Evolutionary conservation across 2,888 invertebrate species (phyloP).

Genomic region (Orthonychiurus folsomi): DNA sequence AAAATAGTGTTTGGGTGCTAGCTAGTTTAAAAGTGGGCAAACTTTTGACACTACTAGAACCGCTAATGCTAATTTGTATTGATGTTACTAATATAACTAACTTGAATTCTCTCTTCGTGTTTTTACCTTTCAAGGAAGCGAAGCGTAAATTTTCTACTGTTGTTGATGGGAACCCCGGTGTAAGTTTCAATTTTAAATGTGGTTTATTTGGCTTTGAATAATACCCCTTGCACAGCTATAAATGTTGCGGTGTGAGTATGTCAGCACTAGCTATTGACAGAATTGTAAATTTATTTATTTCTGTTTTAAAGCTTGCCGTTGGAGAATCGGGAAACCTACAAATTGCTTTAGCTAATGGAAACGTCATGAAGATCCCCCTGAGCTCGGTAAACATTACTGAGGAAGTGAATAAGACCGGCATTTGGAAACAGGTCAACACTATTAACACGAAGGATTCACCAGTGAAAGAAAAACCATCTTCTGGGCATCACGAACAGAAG

Average conservation of each 20-base stretch:
- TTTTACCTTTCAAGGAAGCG: neutral
- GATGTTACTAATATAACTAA: too few relatives aligned
- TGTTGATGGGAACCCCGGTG: neutral
- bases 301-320: conserved; percentile 21
- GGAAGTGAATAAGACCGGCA: conserved; percentile 83
- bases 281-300: neutral
- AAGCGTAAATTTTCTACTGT: neutral
- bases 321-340: conserved; percentile 58
- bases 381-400: conserved; percentile 82
- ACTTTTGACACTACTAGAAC: too few relatives aligned
- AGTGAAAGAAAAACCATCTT: conserved; percentile 44
- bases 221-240: neutral
- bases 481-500: neutral
- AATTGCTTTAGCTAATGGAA: conserved; percentile 77
- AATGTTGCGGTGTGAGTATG: neutral
- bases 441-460: conserved; percentile 40
- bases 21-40: too few relatives aligned
- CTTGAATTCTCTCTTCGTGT: too few relatives aligned
- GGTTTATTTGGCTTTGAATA: neutral
- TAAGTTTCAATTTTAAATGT: too few relatives aligned
- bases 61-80: too few relatives aligned
- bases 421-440: conserved; percentile 86
- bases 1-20: too few relatives aligned
- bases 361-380: conserved; percentile 78
- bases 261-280: neutral